These are phyloP conservation scores for Bolborhynchus lineola DNA, from an alignment of 2,113 vertebrate species.

Conservation along the genomic window DNA sequence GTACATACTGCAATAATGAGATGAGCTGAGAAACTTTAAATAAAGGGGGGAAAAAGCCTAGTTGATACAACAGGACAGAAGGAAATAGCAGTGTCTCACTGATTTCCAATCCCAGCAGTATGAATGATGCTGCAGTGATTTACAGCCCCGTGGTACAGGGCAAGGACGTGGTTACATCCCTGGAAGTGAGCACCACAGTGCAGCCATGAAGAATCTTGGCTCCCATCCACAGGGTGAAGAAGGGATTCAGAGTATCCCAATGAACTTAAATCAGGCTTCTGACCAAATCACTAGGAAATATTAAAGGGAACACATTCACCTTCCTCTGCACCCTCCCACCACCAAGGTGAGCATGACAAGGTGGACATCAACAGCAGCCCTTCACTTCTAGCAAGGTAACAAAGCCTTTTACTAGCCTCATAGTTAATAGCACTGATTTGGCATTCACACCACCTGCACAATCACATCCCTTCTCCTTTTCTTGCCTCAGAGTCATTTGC, in stretches of 20 bases:
- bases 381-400: not conserved
- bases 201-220: not conserved
- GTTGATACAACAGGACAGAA: not conserved
- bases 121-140: not conserved
- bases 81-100: not conserved
- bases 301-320: accelerated
- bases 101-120: not conserved
- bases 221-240: accelerated
- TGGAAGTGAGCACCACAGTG: not conserved
- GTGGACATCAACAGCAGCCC: accelerated
- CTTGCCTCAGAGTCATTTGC: not conserved
- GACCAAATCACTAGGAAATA: not conserved
- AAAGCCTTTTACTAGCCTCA: accelerated
- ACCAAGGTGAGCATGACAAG: not conserved
- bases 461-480: not conserved
- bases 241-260: not conserved
- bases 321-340: accelerated
- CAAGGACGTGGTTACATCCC: not conserved
- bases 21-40: not conserved
- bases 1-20: not conserved
- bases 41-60: not conserved
- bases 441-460: not conserved
- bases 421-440: not conserved
- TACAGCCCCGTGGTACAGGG: not conserved
- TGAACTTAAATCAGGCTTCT: not conserved